Evolutionary conservation across 2,888 invertebrate genomes (phyloP), one percentile per base, ranked within the genome.

Genomic region (Ormyrus nitidulus): DNA sequence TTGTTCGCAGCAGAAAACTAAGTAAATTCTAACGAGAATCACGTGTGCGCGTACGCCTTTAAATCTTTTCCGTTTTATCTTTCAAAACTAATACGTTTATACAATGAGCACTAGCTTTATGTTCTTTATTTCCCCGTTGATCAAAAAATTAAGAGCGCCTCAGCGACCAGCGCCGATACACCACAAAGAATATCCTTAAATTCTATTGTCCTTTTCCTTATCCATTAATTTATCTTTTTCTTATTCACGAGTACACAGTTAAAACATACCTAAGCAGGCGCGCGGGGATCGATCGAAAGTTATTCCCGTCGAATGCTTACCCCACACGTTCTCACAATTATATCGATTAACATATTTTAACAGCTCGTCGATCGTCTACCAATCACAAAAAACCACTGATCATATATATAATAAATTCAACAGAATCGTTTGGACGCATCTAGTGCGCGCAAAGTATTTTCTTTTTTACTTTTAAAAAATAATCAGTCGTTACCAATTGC

Each of bases 1-100:
- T 90, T 87, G 84, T 88, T 88, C 86, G 87, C 86, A 86, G 86
- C 86, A 86, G 85, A 85, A 86, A 88, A 86, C 84, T 84, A 87
- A 87, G 83, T 83, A 74, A 82, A 84, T 83, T 70, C 75, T 83
- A 81, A 81, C 68, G 78, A 83, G 75, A 79, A 79, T 78, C 80
- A 79, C 81, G 74, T 65, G 82, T 59, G 81, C 76, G 74, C 82
- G 75, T 77, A 73, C 65, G 56, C 49, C 19, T 76, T 48, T 69
- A 69, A 77, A 69, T 34, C 59, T 74, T 61, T 34, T 79, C 62
- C 51, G 61, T 68, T 62, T 13, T 64, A 11, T 59, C 61, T 69
- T 61, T 61, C 70, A 48, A 80, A 76, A 34, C 62, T 80, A 54
- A 56, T 51, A 44, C 56, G 61, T 54, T 61, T n/a, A 46, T 69